A percentile compares a stretch with the other conserved stretches of the same genome.
These are phyloP conservation scores for Struthio camelus DNA, from an alignment of 2,113 vertebrate species.

Conservation along the genomic window DNA sequence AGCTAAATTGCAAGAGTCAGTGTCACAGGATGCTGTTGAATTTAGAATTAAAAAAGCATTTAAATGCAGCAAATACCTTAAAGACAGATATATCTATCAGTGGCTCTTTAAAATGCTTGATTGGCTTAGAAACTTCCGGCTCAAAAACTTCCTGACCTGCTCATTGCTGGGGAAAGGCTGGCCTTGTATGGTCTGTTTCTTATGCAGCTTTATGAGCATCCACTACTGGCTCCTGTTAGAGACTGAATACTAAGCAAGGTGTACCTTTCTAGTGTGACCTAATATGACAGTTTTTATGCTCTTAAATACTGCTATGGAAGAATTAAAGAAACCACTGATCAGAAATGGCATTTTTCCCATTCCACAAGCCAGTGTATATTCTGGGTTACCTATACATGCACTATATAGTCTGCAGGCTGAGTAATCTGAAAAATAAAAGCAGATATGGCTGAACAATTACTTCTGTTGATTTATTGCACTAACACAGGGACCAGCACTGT, in stretches of 20 bases:
- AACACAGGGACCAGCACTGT: slow-evolving; percentile 90
- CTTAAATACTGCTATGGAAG: not conserved
- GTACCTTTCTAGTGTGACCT: not conserved
- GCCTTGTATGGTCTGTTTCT: not conserved
- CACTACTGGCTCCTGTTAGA: not conserved
- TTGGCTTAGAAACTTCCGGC: not conserved
- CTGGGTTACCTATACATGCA: not conserved
- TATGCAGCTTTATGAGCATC: not conserved
- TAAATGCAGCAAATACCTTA: not conserved
- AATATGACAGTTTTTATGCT: not conserved
- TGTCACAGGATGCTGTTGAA: not conserved
- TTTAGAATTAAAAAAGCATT: not conserved
- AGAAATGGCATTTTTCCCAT: not conserved
- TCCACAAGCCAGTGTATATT: not conserved
- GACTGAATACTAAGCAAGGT: not conserved
- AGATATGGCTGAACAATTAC: not conserved
- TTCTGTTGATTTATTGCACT: not conserved
- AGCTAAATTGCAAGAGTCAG: not conserved
- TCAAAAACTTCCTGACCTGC: not conserved
- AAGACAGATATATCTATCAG: not conserved
- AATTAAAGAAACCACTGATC: not conserved
- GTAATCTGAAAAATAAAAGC: not conserved
- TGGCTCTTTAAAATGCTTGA: not conserved
- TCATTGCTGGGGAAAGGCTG: not conserved
- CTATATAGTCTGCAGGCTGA: not conserved